phyloP scores from a whole-genome alignment of 2,797 vertebrate species.

The Parambassis ranga region DNA sequence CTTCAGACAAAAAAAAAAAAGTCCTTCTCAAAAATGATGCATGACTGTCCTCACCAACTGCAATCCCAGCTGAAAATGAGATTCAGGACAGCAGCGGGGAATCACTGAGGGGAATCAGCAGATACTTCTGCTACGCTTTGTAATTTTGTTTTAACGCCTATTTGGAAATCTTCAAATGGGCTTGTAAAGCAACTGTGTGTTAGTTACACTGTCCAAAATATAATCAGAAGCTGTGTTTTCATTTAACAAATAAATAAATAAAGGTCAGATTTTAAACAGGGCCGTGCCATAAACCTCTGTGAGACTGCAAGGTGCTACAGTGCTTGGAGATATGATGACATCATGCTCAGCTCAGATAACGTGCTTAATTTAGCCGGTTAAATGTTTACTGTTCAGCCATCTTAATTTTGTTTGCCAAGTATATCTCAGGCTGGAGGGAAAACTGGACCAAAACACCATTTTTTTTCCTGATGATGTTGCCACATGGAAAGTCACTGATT shows the following conservation, averaged over 20 bases:
- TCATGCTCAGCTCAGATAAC: too few relatives aligned
- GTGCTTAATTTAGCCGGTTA: background rate
- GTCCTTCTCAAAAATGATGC: conserved; percentile 19
- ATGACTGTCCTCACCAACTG: conserved; percentile 5
- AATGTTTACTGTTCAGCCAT: background rate
- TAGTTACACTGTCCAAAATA: background rate
- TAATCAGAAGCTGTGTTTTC: too few relatives aligned
- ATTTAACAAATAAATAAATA: too few relatives aligned
- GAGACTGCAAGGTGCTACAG: too few relatives aligned
- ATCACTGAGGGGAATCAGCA: conserved; percentile 5
- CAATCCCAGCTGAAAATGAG: conserved; percentile 8
- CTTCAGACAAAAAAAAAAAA: conserved; percentile 10
- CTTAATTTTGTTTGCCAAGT: background rate
- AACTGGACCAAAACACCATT: too few relatives aligned
- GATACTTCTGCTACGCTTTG: background rate
- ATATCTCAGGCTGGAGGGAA: background rate
- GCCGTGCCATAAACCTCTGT: too few relatives aligned
- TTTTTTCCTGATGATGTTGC: too few relatives aligned
- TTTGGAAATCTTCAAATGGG: background rate
- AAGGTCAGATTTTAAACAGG: too few relatives aligned
- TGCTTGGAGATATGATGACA: too few relatives aligned
- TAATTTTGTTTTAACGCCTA: background rate
- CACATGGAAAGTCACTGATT: too few relatives aligned
- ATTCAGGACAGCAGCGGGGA: conserved; percentile 13
- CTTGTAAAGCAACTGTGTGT: background rate